Evolutionary conservation across 2,888 invertebrate genomes (phyloP), one percentile per base, ranked within the genome.

Genomic region (Oscheius sp.): DNA sequence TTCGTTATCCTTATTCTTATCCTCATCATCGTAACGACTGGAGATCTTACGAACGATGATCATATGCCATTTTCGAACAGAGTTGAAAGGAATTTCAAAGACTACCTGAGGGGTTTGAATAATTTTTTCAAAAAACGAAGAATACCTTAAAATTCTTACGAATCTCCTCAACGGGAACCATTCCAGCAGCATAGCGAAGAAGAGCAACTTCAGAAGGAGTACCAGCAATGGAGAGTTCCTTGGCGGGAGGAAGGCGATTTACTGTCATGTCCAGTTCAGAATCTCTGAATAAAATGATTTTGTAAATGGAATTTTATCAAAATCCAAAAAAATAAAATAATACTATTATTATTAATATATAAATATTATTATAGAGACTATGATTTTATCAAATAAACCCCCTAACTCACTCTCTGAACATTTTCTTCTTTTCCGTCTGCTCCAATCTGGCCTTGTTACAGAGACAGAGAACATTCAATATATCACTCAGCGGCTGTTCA

Each of bases 21-120:
- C 54, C 41, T 64, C 63, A 9, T 62, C 45, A 24, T 71, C 59
- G 17, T 59, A 30, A 3, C 59, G 17, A n/a, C 44, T 59, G 9
- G 59, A 44, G 28, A 44, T 59, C 41, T 72, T 71, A 14, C 67
- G 63, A 2, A 71, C 72, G 36, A 81, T 67, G 17, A 81, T 71
- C 72, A 82, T 61, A 36, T 80, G 78, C 70, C 72, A 82, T 59
- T 82, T 82, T 33, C 82, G 57, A 78, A 73, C 44, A 2, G 59
- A 59, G 28, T 59, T 59, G 44, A 59, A 59, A 17, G 59, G 59
- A 28, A 59, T 59, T 57, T 82, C 82, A 57, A 78, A 82, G 22
- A 80, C 75, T 22, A 77, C 70, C 57, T 77, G 59, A 68, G 72
- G 69, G 14, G 8, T n/a, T n/a, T n/a, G n/a, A n/a, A 36, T 14